phyloP scores from a whole-genome alignment of 2,113 vertebrate species.

The Leptobrachium ailaonicum region DNA sequence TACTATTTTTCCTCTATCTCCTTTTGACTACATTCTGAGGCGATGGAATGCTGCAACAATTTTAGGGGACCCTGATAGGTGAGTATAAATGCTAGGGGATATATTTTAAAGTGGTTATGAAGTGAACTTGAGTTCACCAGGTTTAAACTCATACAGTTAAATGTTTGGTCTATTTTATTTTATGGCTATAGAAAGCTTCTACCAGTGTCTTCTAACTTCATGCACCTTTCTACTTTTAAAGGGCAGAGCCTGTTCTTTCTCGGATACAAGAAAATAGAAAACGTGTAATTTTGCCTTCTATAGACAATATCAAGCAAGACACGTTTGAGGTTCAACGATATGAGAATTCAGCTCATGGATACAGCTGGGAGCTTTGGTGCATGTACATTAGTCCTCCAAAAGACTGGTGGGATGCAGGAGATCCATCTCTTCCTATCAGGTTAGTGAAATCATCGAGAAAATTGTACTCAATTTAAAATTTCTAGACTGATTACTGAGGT shows the following conservation, averaged over 20 bases:
- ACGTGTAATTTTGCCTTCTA: slow-evolving; percentile 90
- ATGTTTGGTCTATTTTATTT: not conserved
- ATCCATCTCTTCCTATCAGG: slow-evolving; percentile 93
- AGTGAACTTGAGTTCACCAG: no score
- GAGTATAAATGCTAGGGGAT: no score
- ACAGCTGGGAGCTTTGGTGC: slow-evolving; percentile 99
- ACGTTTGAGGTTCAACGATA: slow-evolving; percentile 94
- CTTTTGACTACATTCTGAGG: no score
- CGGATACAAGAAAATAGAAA: slow-evolving; percentile 88
- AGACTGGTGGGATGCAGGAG: slow-evolving; percentile 94
- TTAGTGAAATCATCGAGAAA: slow-evolving; percentile 43
- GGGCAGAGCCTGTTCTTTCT: slow-evolving; percentile 91
- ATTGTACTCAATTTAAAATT: no score
- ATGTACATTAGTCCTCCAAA: slow-evolving; percentile 97
- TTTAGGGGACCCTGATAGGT: no score
- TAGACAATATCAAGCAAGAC: slow-evolving; percentile 97
- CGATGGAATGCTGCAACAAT: no score
- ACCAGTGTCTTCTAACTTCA: not conserved
- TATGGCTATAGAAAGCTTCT: not conserved
- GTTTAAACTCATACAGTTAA: no score
- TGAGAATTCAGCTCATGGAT: slow-evolving; percentile 90
- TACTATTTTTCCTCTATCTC: no score
- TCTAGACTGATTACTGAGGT: no score
- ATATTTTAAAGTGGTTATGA: no score
- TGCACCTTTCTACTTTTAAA: slow-evolving; percentile 52